Base-by-base conservation (phyloP, 2,113 vertebrate species). In the Nyctibius bracteatus region DNA sequence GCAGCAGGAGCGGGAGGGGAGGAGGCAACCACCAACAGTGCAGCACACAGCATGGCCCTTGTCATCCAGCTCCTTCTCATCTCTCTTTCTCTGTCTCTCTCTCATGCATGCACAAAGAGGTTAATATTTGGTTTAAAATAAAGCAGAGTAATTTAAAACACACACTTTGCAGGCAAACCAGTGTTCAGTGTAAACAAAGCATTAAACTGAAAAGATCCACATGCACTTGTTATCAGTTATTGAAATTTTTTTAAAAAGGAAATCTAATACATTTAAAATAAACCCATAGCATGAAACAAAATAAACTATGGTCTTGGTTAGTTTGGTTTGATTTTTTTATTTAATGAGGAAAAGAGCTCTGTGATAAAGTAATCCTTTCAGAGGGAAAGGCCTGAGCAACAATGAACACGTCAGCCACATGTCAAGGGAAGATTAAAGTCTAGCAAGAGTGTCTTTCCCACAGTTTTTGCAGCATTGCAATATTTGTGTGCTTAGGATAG, bases 181-280 rank as follows among this genome's bases (percentile, higher is more conserved):
- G 66, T 85, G 80, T 70, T 96, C 89, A 93, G 79, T 92, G 90
- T 97, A 97, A 97, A 97, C 96, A 97, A 97, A 97, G 72, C 93
- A 97, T 97, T 98, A 97, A 96, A 93, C 88, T 84, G 94, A 97
- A 96, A 97, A 88, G 96, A 95, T 97, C 97, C 97, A 96, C 95
- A 97, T 97, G 95, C 83, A 93, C 83, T 94, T 31, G 7, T 95
- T 97, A 96, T 97, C 94, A 95, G 92, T 94, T 96, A 96, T 94
- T 94, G 93, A 89, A 22, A 90, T 93, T 94, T 89, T 92, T 91
- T 8, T 16, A 35, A 15, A 89, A 93, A 94, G 94, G 96, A 96
- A 98, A 97, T 92, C 47, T 75, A 97, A 96, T 97, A 95, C 87
- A 84, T 88, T 97, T 97, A 92, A 97, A 96, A 97, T 96, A 97